Percentiles rank a stretch among this genome's conserved stretches.
phyloP scores from a whole-genome alignment of 2,797 vertebrate species.

The Leucoraja ocellata region DNA sequence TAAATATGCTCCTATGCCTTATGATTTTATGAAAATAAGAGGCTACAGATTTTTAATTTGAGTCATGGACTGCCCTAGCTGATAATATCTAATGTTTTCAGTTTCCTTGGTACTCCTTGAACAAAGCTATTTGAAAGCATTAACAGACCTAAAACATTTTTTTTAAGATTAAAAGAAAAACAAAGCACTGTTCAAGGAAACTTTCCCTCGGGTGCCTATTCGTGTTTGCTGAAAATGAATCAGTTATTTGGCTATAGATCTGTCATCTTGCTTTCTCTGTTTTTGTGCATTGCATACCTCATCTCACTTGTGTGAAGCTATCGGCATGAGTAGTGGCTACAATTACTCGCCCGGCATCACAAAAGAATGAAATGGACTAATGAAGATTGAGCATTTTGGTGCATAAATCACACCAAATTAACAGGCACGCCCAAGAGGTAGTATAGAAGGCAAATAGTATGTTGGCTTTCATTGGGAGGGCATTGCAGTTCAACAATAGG shows the following conservation, averaged over 20 bases:
- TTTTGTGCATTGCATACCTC: neutral
- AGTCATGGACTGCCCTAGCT: neutral
- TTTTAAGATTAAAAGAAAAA: neutral
- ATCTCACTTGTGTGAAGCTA: neutral
- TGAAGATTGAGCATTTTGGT: neutral
- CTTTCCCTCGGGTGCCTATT: neutral
- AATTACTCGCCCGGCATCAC: neutral
- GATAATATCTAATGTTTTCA: neutral
- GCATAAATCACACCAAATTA: too few species aligned
- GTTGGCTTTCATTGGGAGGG: too few species aligned
- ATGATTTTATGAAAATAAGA: neutral
- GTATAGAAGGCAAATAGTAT: too few species aligned
- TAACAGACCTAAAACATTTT: neutral
- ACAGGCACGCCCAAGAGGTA: too few species aligned
- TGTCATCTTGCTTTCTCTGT: neutral
- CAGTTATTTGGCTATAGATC: constrained; percentile 9
- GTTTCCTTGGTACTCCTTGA: neutral
- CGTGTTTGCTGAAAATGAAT: neutral
- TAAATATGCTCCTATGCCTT: too few species aligned
- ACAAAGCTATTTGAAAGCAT: neutral
- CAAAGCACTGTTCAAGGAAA: neutral
- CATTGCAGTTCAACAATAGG: too few species aligned
- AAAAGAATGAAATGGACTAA: neutral
- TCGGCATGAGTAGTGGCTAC: neutral
- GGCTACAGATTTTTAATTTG: neutral